Conservation (phyloP, 1,140 invertebrate genomes). For the Calliopsis andreniformis region DNA sequence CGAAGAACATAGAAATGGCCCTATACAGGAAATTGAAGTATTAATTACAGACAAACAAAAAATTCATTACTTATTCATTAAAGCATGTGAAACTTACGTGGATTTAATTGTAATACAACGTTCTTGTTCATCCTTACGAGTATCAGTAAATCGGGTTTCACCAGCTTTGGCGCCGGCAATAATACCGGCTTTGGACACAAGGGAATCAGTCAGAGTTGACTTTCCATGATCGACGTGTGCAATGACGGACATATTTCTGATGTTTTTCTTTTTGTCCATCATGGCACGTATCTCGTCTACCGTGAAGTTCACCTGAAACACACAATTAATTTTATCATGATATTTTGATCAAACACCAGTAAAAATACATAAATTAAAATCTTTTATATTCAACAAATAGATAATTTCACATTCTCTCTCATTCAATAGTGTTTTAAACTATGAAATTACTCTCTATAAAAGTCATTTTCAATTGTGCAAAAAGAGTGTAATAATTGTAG, state of each 20-base stretch:
- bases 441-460: background rate
- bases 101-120: conserved; percentile 99
- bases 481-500: conserved; percentile 9
- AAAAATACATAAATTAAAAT: background rate
- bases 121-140: conserved; percentile 99
- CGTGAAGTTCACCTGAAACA: conserved; percentile 98
- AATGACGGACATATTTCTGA: conserved; percentile 99
- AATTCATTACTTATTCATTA: background rate
- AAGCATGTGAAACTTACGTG: conserved; percentile 88
- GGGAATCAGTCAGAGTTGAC: conserved; percentile 99
- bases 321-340: conserved; percentile 10
- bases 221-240: conserved; percentile 99
- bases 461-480: background rate
- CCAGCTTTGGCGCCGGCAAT: conserved; percentile 99
- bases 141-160: conserved; percentile 99
- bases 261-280: conserved; percentile 99
- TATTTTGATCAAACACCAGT: background rate
- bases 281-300: conserved; percentile 99
- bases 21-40: conserved; percentile 79
- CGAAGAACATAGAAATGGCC: conserved; percentile 99
- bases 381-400: background rate
- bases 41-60: background rate
- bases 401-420: background rate
- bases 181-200: conserved; percentile 99
- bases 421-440: background rate